Evolutionary conservation across 2,797 vertebrate genomes (phyloP).

Genomic region (Girardinus metallicus): DNA sequence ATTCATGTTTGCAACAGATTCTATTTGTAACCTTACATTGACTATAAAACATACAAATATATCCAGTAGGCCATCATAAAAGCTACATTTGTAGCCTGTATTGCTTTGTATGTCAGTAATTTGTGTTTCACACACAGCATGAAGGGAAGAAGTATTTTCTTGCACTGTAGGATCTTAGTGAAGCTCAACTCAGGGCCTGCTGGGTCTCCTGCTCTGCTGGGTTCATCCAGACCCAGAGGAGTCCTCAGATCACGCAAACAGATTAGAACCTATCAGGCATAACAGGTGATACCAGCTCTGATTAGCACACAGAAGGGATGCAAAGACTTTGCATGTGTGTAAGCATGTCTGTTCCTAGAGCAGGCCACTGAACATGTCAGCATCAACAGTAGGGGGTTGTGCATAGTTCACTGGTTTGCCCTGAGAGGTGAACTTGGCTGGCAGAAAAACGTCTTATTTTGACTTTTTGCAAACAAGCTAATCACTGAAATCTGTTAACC

Average conservation of each 20-base stretch:
- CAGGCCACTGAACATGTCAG: conserved; percentile 79
- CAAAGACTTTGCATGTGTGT: conserved; percentile 53
- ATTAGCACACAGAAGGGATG: conserved; percentile 42
- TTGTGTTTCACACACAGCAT: conserved; percentile 13
- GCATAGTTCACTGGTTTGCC: conserved; percentile 57
- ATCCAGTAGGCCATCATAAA: conserved; percentile 14
- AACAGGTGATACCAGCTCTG: conserved; percentile 60
- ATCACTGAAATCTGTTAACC: conserved; percentile 38
- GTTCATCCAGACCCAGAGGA: conserved; percentile 41
- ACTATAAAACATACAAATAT: neutral
- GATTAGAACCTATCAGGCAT: conserved; percentile 58
- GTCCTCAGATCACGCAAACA: conserved; percentile 41
- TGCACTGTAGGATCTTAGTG: conserved; percentile 24
- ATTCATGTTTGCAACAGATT: neutral
- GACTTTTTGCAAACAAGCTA: conserved; percentile 54
- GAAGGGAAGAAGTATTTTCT: conserved; percentile 32
- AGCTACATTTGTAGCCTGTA: conserved; percentile 16
- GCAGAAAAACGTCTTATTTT: conserved; percentile 34
- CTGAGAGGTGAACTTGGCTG: conserved; percentile 29
- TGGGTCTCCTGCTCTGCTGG: conserved; percentile 54
- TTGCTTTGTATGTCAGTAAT: conserved; percentile 16
- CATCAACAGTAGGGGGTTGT: conserved; percentile 67
- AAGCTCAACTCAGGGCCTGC: conserved; percentile 60
- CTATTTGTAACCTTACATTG: neutral
- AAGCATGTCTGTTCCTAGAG: conserved; percentile 58